Evolutionary conservation across 2,888 invertebrate species (phyloP).

Genomic region (Orthosia gracilis): DNA sequence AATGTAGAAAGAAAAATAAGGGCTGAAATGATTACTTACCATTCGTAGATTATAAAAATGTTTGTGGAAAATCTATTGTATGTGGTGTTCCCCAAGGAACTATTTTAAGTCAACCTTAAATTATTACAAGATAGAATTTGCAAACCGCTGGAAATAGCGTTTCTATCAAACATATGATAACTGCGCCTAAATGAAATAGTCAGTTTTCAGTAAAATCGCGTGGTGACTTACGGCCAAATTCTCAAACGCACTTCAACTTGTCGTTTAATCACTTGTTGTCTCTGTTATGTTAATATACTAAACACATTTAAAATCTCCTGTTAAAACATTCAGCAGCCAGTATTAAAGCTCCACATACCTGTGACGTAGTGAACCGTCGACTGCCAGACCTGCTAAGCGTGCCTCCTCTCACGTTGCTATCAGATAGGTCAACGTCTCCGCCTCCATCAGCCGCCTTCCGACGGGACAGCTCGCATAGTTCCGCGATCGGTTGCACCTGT

Average conservation of each 20-base stretch:
- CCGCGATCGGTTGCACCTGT: constrained; percentile 98
- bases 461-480: constrained; percentile 97
- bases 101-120: not conserved
- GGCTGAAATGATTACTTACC: not conserved
- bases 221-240: not conserved
- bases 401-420: constrained; percentile 92
- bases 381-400: constrained; percentile 96
- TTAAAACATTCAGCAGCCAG: not conserved
- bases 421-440: constrained; percentile 92
- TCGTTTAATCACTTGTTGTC: too few relatives aligned
- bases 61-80: not conserved
- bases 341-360: constrained; percentile 79
- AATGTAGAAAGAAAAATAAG: not conserved
- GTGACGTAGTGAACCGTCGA: constrained; percentile 93
- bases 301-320: too few relatives aligned
- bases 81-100: constrained; percentile 10
- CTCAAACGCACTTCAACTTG: not conserved
- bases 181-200: not conserved
- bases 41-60: not conserved
- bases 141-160: not conserved
- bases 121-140: not conserved
- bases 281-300: too few relatives aligned
- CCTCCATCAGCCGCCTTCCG: constrained; percentile 93
- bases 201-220: not conserved
- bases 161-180: not conserved